Evolutionary conservation across 2,113 vertebrate genomes (phyloP).

Genomic region (Fulica atra): DNA sequence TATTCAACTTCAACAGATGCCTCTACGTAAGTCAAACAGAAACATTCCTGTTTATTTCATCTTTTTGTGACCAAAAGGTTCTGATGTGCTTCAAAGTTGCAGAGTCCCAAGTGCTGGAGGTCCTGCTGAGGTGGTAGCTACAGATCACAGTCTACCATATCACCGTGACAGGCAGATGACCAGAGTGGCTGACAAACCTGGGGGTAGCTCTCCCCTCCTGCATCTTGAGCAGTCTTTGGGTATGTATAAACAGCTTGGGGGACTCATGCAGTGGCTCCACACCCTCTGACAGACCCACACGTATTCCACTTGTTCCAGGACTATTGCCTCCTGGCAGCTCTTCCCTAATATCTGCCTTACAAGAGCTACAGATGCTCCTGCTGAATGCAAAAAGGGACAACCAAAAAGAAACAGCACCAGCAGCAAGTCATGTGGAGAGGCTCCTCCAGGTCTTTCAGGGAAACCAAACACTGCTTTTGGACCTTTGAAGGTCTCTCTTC

Average conservation of each 20-base stretch:
- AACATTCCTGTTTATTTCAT: neutral
- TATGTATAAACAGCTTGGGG: neutral
- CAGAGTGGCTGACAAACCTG: neutral
- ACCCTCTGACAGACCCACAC: neutral
- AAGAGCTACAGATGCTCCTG: neutral
- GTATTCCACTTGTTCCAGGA: neutral
- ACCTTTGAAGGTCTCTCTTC: neutral
- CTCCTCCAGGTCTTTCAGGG: neutral
- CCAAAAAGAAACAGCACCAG: neutral
- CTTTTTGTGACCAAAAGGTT: neutral
- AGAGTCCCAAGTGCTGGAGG: neutral
- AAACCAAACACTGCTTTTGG: neutral
- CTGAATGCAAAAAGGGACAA: neutral
- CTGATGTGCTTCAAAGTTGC: neutral
- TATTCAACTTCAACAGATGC: neutral
- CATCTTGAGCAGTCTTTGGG: neutral
- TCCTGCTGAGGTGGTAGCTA: accelerated
- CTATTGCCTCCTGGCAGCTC: neutral
- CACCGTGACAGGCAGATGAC: neutral
- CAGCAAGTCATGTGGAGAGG: neutral
- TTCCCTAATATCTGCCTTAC: neutral
- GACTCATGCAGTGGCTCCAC: neutral
- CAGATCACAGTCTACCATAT: neutral
- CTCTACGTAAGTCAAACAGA: neutral
- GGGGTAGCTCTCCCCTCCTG: neutral